Base-by-base conservation (phyloP, 2,797 vertebrate genomes). In the Gymnocypris eckloni region DNA sequence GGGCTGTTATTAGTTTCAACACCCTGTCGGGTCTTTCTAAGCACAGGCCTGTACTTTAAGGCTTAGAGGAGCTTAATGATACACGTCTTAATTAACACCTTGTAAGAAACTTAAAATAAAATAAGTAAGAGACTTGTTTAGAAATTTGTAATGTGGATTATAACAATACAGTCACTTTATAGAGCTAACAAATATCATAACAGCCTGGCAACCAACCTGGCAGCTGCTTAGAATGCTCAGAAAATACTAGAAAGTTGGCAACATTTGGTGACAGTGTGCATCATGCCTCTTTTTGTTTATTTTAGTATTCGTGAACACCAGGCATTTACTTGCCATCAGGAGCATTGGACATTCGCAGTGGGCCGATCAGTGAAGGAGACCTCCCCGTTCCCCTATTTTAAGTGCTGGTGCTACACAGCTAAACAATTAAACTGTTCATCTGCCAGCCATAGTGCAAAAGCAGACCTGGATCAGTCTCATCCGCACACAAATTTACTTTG, bases 1-100 rank as follows among this genome's bases (percentile, higher is more conserved):
- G 33, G 66, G 79, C 69, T 59, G 52, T 91, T 86, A 92, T 94
- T 94, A 93, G 52, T 88, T 89, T 87, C 86, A 92, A 90, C 85
- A 78, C 85, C 61, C 88, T 90, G 88, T 90, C 89, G 89, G 79
- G 70, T 66, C 15, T 6, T 61, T 78, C 39, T 83, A 83, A 78
- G 37, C n/a, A 7, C 80, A 82, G 59, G 52, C 78, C 80, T 91
- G 73, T 71, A 87, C 82, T 87, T 89, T 86, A 25, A 25, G 45
- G 79, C 18, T 75, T 76, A 64, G 41, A 85, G 0, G 73, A 64
- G 56, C 76, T 82, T 85, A 78, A 56, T 79, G 39, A 73, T 73
- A 70, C 41, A 83, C 73, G 73, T 43, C 79, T 81, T 89, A 89
- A 87, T 85, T 64, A 87, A 13, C 67, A 85, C 76, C 37, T 84